Evolutionary conservation across 2,888 invertebrate species (phyloP), one percentile per base, ranked within the genome.

Genomic region (Dolomedes plantarius): DNA sequence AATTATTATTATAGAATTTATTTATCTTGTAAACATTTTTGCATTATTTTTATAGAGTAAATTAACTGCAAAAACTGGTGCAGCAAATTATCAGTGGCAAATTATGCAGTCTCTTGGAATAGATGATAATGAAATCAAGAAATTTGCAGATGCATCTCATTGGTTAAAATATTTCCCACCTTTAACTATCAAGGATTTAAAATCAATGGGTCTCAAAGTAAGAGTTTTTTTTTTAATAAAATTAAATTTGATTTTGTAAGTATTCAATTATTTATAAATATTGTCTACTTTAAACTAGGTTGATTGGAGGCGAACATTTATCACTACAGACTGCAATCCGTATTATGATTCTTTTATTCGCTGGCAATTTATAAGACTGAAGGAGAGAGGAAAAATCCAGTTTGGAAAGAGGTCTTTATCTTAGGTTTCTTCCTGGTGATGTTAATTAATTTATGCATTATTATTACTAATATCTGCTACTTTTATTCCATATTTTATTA

Each of bases 141-240:
- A 95, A 89, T 99, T 99, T 93, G 95, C 98, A 23, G 95, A 98
- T 92, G 94, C 96, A 1, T 92, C 94, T 77, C 94, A 98, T 91
- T 99, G 99, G 99, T 93, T 99, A n/a, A 94, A 96, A 89, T 99
- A 98, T 91, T 99, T 99, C 91, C 99, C 99, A 77, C 98, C 97
- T 0, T 92, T 95, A 87, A 95, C 97, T 89, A 95, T 96, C 19
- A 90, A 94, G 87, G 99, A 99, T 93, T 93, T 99, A 83, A 95
- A 95, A 90, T 93, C 94, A 79, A 95, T 99, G 93, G 99, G 99
- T 56, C 91, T 97, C 79, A 96, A 97, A 93, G 97, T 97, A 92
- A 93, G 94, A 91, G 71, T 50, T 36, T 36, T n/a, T n/a, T n/a
- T n/a, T n/a, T n/a, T n/a, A n/a, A n/a, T n/a, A n/a, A n/a, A n/a